Conservation (phyloP, 2,113 vertebrate species). For the Trachemys scripta region DNA sequence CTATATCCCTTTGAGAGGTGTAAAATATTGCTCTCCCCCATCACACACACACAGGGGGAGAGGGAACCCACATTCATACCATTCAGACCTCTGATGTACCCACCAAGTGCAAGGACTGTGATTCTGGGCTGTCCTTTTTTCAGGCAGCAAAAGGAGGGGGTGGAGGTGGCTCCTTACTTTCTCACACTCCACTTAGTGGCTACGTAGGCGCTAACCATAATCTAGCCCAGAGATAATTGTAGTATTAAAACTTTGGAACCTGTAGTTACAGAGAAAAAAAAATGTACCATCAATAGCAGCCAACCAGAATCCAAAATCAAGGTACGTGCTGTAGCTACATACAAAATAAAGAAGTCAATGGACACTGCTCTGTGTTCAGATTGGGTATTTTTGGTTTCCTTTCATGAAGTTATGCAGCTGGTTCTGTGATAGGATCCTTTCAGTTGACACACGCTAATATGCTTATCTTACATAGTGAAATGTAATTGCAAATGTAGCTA, state of each 20-base stretch:
- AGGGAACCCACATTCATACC: too few relatives aligned
- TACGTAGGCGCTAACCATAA: background rate
- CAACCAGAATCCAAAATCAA: background rate
- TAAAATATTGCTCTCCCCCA: too few relatives aligned
- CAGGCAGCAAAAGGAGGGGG: background rate
- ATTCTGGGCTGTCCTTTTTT: background rate
- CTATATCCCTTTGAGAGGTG: too few relatives aligned
- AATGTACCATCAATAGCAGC: background rate
- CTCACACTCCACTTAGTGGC: background rate
- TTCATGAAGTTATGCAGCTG: background rate
- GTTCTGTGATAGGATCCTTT: background rate
- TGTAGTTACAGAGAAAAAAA: background rate
- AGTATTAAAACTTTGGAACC: background rate
- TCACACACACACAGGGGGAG: too few relatives aligned
- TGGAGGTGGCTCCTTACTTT: fast-evolving
- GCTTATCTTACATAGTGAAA: background rate
- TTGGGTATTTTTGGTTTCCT: background rate
- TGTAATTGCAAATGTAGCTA: conserved; percentile 4
- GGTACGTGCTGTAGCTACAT: background rate
- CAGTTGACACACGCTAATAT: background rate
- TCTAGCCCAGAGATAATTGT: background rate
- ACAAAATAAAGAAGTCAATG: background rate
- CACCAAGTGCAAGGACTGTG: fast-evolving
- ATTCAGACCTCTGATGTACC: too few relatives aligned
- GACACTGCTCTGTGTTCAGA: fast-evolving